phyloP scores from a whole-genome alignment of 1,140 invertebrate species.

The Drosophila pseudoananassae region DNA sequence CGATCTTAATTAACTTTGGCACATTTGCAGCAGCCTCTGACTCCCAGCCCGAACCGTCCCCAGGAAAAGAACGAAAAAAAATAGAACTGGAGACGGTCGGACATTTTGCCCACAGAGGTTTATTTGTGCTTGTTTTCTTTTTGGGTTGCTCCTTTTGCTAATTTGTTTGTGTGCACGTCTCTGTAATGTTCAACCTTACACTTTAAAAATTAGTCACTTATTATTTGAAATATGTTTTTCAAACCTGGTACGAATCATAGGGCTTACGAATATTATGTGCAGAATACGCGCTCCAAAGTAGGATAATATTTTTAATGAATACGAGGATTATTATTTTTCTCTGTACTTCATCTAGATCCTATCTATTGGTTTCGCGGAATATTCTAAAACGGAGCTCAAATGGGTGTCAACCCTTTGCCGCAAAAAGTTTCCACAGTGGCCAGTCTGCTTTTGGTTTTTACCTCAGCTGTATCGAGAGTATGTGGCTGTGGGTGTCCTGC shows the following conservation, averaged over 20 bases:
- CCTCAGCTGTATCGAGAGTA: conserved; percentile 15
- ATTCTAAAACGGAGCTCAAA: conserved; percentile 57
- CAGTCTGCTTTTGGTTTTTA: conserved; percentile 48
- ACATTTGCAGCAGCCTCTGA: conserved; percentile 74
- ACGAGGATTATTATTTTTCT: not conserved
- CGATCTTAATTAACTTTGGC: conserved; percentile 83
- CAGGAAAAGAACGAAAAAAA: conserved; percentile 8
- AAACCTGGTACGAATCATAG: too few species aligned
- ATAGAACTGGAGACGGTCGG: conserved; percentile 44
- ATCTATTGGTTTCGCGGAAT: conserved; percentile 53
- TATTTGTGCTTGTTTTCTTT: conserved; percentile 67
- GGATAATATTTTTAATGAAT: not conserved
- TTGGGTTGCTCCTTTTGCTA: conserved; percentile 73
- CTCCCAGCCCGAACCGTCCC: not conserved
- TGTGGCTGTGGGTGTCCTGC: conserved; percentile 7
- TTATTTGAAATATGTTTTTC: not conserved
- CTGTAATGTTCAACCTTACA: conserved; percentile 13
- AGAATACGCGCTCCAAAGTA: not conserved
- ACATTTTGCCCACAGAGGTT: conserved; percentile 53
- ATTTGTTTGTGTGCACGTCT: conserved; percentile 73
- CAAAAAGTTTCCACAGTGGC: conserved; percentile 54
- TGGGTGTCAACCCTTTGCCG: conserved; percentile 69
- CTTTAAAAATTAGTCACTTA: not conserved
- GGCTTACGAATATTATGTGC: too few species aligned
- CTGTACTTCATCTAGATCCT: conserved; percentile 5